Percentiles rank a stretch among this genome's conserved stretches.
These are phyloP conservation scores for Malurus elegans DNA, from an alignment of 2,113 vertebrate species.

Conservation along the genomic window DNA sequence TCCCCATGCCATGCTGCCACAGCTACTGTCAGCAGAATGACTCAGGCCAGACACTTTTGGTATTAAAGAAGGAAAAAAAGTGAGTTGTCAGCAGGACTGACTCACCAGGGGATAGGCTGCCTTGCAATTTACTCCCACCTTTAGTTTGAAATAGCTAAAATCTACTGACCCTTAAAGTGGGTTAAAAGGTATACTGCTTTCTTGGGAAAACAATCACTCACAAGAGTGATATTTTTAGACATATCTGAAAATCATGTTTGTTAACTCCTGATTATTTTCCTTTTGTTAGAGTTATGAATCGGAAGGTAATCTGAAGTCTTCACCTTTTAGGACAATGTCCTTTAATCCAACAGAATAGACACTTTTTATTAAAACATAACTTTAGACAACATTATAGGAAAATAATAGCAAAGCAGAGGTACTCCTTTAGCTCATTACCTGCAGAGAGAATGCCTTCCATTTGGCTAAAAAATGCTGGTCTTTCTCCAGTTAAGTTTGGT, in stretches of 20 bases:
- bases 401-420: background rate
- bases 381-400: background rate
- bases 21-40: slow-evolving; percentile 4
- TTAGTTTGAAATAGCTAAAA: slow-evolving; percentile 2
- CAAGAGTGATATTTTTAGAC: background rate
- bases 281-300: background rate
- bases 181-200: background rate
- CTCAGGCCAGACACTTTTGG: background rate
- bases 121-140: slow-evolving; percentile 9
- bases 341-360: background rate
- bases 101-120: background rate
- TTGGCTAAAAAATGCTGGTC: background rate
- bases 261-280: background rate
- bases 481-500: background rate
- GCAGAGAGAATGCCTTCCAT: background rate
- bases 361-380: background rate
- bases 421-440: background rate
- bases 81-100: background rate
- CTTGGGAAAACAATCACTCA: background rate
- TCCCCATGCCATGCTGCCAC: background rate
- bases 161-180: background rate
- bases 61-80: background rate
- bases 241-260: background rate
- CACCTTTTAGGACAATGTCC: background rate
- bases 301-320: background rate